Evolutionary conservation across 2,113 vertebrate genomes (phyloP), one percentile per base, ranked within the genome.

Genomic region (Syngnathus floridae): DNA sequence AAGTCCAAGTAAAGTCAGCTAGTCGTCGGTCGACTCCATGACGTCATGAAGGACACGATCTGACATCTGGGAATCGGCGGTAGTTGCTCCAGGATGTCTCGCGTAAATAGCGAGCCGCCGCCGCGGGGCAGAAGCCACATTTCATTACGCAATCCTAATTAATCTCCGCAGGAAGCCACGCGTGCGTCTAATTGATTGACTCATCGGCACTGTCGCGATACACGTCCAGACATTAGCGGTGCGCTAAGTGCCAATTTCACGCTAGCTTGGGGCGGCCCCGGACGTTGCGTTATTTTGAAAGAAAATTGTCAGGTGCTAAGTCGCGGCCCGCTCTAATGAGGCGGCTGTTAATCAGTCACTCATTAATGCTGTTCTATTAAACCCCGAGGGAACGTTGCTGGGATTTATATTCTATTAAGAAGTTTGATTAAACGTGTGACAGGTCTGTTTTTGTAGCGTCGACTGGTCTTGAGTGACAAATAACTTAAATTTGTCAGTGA

Each of bases 131-230:
- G 21, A 31, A 60, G 66, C 71, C 66, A 61, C 59, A 67, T 78
- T 83, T 86, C 79, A 83, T 87, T 82, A 73, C 59, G 75, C 75
- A 55, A 71, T 67, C 79, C 76, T 81, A 87, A 89, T 89, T 84
- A 74, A 86, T 87, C 84, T 81, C 57, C 22, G 80, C 60, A 36
- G 64, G 64, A 81, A 81, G 73, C 65, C 79, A 60, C 69, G 83
- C 77, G 4, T 75, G 82, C n/a, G 64, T 58, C 51, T 31, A 66
- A 73, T 65, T 73, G 82, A 89, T 85, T 84, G 79, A 84, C 71
- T 85, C 74, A 75, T 79, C 75, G 76, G 82, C 75, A 69, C 75
- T 14, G 67, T 46, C 51, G 51, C 51, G 51, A 81, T 67, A 76
- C 72, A 83, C 54, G 71, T 67, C 74, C 64, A 61, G 36, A 14